Base-by-base conservation (phyloP, 2,888 invertebrate genomes). In the Criorhina ranunculi region DNA sequence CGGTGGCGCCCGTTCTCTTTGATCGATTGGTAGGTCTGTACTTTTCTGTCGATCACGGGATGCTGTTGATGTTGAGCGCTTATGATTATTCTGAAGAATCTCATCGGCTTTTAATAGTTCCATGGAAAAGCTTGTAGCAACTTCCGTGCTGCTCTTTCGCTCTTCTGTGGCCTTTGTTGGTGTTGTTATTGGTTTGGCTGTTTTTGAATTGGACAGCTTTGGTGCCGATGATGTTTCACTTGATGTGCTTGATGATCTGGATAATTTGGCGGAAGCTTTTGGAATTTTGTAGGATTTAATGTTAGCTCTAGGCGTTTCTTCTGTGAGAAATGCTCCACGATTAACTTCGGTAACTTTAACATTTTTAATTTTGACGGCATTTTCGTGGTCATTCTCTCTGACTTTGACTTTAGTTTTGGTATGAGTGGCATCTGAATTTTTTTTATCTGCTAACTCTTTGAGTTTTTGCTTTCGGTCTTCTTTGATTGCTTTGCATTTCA, bases 311-410 rank as follows among this genome's bases (percentile, higher is more conserved):
- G 55, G 49, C 1, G 69, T 29, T 0, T 67, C 79, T 88, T 92
- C 91, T 17, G 91, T 92, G 53, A 95, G 90, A 88, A 94, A 94
- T 42, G 93, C 93, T 0, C 93, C 94, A 33, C 94, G 92, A 87
- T 93, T 94, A 33, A 92, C 91, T 19, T 90, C 87, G 0, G 93
- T 93, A 6, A 93, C 87, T 89, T 94, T 95, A 0, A 93, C 92
- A 88, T 5, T 88, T 88, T 35, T 12, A 33, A 15, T 8, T 75
- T 5, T 35, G 57, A 4, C 60, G 6, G 15, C 3, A 35, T 33
- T 55, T 9, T 53, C 12, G 7, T 3, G 29, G 15, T 40, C 37
- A 15, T 35, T 55, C n/a, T 37, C 15, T 1, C 62, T 75, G 1
- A 19, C 12, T 0, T 17, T 44, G 4, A 12, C 4, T 4, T 62